Conservation (phyloP, 1,140 invertebrate genomes). For the Amphibalanus amphitrite region DNA sequence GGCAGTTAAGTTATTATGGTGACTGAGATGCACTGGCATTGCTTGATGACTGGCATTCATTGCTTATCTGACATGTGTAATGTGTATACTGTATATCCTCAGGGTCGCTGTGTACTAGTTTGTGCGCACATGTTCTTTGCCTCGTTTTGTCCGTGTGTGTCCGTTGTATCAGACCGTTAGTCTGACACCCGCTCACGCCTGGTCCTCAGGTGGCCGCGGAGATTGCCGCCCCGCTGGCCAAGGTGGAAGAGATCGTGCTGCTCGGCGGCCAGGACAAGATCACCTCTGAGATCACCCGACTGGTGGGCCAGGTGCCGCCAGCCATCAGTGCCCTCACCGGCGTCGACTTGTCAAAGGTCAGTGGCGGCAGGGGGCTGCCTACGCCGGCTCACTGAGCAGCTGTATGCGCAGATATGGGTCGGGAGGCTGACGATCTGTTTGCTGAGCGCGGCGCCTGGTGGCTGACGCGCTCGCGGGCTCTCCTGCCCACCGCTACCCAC, state of each 20-base stretch:
- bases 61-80: too few relatives aligned
- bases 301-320: slow-evolving; percentile 77
- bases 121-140: slow-evolving; percentile 4
- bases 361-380: neutral
- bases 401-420: too few relatives aligned
- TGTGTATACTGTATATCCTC: too few relatives aligned
- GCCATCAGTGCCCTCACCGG: slow-evolving; percentile 85
- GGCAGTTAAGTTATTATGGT: too few relatives aligned
- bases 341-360: slow-evolving; percentile 50
- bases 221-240: slow-evolving; percentile 77
- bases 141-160: slow-evolving; percentile 7
- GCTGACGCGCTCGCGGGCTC: too few relatives aligned
- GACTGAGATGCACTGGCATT: neutral
- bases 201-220: slow-evolving; percentile 57
- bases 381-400: neutral
- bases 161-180: slow-evolving; percentile 1
- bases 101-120: too few relatives aligned
- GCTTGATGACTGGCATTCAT: slow-evolving; percentile 5
- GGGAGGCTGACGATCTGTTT: too few relatives aligned
- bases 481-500: too few relatives aligned
- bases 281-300: slow-evolving; percentile 62
- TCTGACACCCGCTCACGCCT: neutral
- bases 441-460: too few relatives aligned
- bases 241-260: slow-evolving; percentile 91
- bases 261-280: slow-evolving; percentile 58